phyloP scores from a whole-genome alignment of 1,140 invertebrate genomes.

The Glossosoma conforme region DNA sequence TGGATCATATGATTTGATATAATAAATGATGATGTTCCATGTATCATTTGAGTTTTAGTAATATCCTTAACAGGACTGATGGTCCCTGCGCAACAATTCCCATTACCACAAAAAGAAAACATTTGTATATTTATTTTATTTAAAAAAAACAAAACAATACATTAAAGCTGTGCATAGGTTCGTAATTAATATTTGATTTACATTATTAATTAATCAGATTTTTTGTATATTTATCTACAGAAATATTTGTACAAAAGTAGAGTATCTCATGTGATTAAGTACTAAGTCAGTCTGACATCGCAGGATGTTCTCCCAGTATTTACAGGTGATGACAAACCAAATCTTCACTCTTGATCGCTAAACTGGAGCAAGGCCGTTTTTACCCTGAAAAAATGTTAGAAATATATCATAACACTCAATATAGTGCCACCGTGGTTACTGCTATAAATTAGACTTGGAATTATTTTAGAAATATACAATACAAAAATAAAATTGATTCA shows the following conservation, averaged over 20 bases:
- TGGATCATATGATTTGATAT: too few species aligned
- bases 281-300: constrained; percentile 31
- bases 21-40: too few species aligned
- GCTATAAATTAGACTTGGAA: too few species aligned
- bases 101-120: not conserved
- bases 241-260: constrained; percentile 30
- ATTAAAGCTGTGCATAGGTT: constrained; percentile 12
- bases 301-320: constrained; percentile 26
- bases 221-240: constrained; percentile 32
- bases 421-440: too few species aligned
- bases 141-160: constrained; percentile 5
- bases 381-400: constrained; percentile 29
- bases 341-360: constrained; percentile 26
- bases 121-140: constrained; percentile 10
- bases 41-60: too few species aligned
- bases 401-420: too few species aligned
- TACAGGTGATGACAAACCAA: constrained; percentile 25
- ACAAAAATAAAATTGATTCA: too few species aligned
- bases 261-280: constrained; percentile 20
- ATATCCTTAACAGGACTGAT: too few species aligned
- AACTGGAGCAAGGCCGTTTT: constrained; percentile 30
- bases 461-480: too few species aligned
- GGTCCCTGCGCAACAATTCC: not conserved
- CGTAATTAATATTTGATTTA: constrained; percentile 4
- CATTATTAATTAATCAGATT: constrained; percentile 20